Percentiles rank a stretch among this genome's conserved stretches.
phyloP scores from a whole-genome alignment of 2,888 invertebrate genomes.

The Hecatera dysodea region DNA sequence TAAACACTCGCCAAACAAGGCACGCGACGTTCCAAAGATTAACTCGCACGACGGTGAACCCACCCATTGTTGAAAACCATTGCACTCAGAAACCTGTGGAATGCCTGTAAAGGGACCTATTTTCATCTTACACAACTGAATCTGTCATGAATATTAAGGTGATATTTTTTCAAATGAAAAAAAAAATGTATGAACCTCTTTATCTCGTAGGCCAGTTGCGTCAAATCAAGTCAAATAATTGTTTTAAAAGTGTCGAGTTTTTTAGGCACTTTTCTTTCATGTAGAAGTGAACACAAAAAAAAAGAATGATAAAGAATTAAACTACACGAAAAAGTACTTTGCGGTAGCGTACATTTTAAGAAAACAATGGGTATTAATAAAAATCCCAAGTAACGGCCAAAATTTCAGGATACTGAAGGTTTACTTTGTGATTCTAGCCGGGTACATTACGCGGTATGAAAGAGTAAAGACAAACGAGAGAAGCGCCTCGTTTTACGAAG shows the following conservation, averaged over 20 bases:
- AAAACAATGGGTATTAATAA: constrained; percentile 32
- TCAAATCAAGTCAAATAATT: background rate
- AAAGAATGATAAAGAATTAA: constrained; percentile 9
- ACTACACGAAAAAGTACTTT: constrained; percentile 30
- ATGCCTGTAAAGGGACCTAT: background rate
- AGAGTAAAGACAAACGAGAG: constrained; percentile 23
- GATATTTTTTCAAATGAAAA: constrained; percentile 24
- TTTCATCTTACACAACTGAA: constrained; percentile 9
- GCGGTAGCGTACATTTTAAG: constrained; percentile 13
- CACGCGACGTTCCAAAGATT: constrained; percentile 8
- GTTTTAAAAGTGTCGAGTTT: background rate
- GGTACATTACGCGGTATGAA: constrained; percentile 9
- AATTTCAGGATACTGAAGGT: background rate
- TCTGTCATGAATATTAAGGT: constrained; percentile 19
- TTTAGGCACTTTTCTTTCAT: background rate
- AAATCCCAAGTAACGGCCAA: background rate
- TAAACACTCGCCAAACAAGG: constrained; percentile 11
- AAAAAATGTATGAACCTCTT: background rate
- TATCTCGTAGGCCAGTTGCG: background rate
- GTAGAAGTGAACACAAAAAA: background rate
- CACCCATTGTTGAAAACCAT: constrained; percentile 10
- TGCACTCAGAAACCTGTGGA: constrained; percentile 18
- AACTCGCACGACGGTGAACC: constrained; percentile 1
- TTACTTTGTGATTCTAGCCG: constrained; percentile 39
- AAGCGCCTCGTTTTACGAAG: constrained; percentile 17